A percentile compares a stretch with the other conserved stretches of the same genome.
phyloP scores from a whole-genome alignment of 92 coral and sea anemone species.

The Palythoa caribaeorum region DNA sequence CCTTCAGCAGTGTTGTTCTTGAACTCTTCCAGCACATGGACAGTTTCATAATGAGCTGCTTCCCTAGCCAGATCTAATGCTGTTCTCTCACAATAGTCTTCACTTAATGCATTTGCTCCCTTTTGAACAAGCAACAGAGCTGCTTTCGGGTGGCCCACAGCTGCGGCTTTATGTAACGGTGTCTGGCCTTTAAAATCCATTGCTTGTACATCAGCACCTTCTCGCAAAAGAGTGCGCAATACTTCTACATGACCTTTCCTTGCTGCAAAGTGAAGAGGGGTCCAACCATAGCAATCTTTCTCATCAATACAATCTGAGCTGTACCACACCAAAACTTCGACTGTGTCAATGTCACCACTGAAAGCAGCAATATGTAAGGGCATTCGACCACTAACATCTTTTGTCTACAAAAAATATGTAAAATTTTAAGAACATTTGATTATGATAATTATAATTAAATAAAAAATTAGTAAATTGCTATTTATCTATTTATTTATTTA shows the following conservation, averaged over 20 bases:
- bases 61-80: not conserved
- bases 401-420: not conserved
- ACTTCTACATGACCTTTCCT: slow-evolving; percentile 29
- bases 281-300: slow-evolving; percentile 30
- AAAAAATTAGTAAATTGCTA: too few species aligned
- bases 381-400: slow-evolving; percentile 10
- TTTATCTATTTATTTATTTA: too few species aligned
- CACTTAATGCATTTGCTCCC: slow-evolving; percentile 30
- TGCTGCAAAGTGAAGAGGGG: slow-evolving; percentile 36
- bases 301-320: slow-evolving; percentile 12
- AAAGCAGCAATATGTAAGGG: slow-evolving; percentile 33
- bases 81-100: slow-evolving; percentile 29
- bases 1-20: too few species aligned
- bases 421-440: too few species aligned
- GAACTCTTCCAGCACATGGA: too few species aligned
- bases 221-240: slow-evolving; percentile 25
- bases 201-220: slow-evolving; percentile 39
- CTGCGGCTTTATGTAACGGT: slow-evolving; percentile 27
- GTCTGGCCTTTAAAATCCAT: slow-evolving; percentile 34
- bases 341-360: slow-evolving; percentile 41
- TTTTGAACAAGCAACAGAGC: slow-evolving; percentile 23
- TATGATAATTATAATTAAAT: too few species aligned
- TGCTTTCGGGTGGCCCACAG: slow-evolving; percentile 15
- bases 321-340: slow-evolving; percentile 36
- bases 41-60: not conserved